Percentiles rank a stretch among this genome's conserved stretches.
These are phyloP conservation scores for Apostichopus leukothele DNA, from an alignment of 53 echinoderm and acorn worm genomes.

Conservation along the genomic window DNA sequence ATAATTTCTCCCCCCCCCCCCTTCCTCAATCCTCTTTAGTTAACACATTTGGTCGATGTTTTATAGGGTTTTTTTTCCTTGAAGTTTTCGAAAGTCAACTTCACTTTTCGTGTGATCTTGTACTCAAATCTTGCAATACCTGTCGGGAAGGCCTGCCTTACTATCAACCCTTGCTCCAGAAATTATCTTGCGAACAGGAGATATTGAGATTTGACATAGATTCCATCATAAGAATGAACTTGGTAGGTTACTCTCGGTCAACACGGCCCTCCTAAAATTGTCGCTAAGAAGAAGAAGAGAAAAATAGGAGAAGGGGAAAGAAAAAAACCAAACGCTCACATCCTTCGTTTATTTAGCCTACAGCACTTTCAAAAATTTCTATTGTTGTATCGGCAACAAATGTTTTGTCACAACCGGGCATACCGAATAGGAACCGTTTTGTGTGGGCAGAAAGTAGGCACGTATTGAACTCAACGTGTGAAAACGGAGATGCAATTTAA, in stretches of 20 bases:
- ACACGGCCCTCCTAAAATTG: background rate
- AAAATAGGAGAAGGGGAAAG: background rate
- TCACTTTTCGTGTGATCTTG: constrained; percentile 1
- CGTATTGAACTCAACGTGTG: constrained; percentile 37
- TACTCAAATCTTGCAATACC: background rate
- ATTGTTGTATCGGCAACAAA: constrained; percentile 41
- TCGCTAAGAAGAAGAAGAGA: no score
- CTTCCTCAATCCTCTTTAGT: no score
- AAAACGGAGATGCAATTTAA: constrained; percentile 29
- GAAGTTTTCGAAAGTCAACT: background rate
- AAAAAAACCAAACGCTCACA: background rate
- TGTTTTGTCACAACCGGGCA: background rate
- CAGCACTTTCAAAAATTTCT: constrained; percentile 14
- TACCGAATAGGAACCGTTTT: background rate
- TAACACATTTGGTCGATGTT: no score
- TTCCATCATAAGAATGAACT: background rate
- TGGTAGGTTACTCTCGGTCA: constrained; percentile 39
- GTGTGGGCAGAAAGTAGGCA: constrained; percentile 30
- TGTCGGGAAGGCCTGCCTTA: constrained; percentile 11
- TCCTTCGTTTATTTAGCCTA: background rate
- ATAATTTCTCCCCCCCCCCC: no score
- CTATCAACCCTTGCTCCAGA: constrained; percentile 21
- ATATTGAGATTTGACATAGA: constrained; percentile 1
- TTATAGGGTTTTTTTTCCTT: background rate
- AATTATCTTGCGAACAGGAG: background rate